These are phyloP conservation scores for Leiothrix lutea DNA, from an alignment of 2,113 vertebrate genomes.

Conservation along the genomic window DNA sequence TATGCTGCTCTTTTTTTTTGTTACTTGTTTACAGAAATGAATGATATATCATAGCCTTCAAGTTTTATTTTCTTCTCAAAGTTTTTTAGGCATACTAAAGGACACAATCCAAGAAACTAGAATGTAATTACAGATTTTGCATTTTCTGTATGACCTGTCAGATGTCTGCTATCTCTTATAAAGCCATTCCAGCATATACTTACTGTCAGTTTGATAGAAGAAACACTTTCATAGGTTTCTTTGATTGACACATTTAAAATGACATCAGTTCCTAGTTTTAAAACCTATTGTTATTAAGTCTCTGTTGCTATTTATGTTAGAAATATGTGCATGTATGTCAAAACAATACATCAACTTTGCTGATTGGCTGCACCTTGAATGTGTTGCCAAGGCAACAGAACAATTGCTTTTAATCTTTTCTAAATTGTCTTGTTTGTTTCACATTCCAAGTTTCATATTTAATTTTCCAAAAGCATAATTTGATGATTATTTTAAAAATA, in stretches of 20 bases:
- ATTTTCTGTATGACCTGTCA: conserved; percentile 76
- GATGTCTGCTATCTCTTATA: conserved; percentile 72
- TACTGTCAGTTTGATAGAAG: conserved; percentile 78
- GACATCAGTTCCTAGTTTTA: conserved; percentile 79
- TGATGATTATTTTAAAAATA: background rate
- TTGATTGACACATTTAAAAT: conserved; percentile 82
- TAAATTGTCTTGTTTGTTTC: conserved; percentile 75
- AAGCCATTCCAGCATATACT: conserved; percentile 76
- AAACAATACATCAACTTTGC: conserved; percentile 81
- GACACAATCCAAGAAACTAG: conserved; percentile 63
- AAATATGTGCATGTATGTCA: conserved; percentile 79
- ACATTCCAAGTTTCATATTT: conserved; percentile 34
- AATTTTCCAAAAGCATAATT: conserved; percentile 7
- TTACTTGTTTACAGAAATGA: conserved; percentile 20
- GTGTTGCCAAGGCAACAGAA: conserved; percentile 82
- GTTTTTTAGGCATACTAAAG: conserved; percentile 55
- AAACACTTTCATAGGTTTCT: conserved; percentile 72
- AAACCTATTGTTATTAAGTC: conserved; percentile 83
- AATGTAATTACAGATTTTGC: conserved; percentile 75
- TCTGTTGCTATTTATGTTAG: conserved; percentile 87
- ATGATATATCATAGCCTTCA: conserved; percentile 39
- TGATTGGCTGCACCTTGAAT: conserved; percentile 78
- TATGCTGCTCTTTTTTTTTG: background rate
- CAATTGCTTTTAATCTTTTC: conserved; percentile 82
- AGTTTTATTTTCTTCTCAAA: conserved; percentile 65